A percentile compares a stretch with the other conserved stretches of the same genome.
Evolutionary conservation across 2,797 vertebrate genomes (phyloP).

Genomic region (Eulemur rubriventer): DNA sequence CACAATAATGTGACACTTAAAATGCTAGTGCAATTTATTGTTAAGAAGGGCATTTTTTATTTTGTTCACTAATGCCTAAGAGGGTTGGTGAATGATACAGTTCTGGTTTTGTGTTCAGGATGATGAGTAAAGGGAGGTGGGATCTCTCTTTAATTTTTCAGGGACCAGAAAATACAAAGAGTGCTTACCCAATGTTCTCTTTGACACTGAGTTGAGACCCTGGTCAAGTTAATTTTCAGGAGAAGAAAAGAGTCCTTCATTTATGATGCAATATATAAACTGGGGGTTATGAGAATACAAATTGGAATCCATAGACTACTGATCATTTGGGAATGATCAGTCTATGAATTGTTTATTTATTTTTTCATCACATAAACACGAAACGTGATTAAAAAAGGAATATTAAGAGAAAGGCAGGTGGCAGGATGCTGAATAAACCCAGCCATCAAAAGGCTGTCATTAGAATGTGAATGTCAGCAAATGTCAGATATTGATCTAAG

Average conservation of each 20-base stretch:
- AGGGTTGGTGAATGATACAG: constrained; percentile 50
- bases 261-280: neutral
- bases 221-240: neutral
- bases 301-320: constrained; percentile 50
- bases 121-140: neutral
- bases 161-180: neutral
- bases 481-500: neutral
- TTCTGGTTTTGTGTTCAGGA: constrained; percentile 54
- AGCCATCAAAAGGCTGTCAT: neutral
- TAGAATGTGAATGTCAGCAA: neutral
- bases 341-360: neutral
- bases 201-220: neutral
- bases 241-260: neutral
- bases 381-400: constrained; percentile 11
- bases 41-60: constrained; percentile 71
- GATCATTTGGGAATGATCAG: constrained; percentile 33
- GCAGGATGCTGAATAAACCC: neutral
- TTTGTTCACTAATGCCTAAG: constrained; percentile 77
- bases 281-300: constrained; percentile 41
- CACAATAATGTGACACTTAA: constrained; percentile 84
- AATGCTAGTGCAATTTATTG: constrained; percentile 82
- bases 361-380: constrained; percentile 11
- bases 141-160: constrained; percentile 64
- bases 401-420: neutral
- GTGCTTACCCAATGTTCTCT: neutral